Conservation (phyloP, 2,113 vertebrate genomes). For the Ptilorrhoa leucosticta region DNA sequence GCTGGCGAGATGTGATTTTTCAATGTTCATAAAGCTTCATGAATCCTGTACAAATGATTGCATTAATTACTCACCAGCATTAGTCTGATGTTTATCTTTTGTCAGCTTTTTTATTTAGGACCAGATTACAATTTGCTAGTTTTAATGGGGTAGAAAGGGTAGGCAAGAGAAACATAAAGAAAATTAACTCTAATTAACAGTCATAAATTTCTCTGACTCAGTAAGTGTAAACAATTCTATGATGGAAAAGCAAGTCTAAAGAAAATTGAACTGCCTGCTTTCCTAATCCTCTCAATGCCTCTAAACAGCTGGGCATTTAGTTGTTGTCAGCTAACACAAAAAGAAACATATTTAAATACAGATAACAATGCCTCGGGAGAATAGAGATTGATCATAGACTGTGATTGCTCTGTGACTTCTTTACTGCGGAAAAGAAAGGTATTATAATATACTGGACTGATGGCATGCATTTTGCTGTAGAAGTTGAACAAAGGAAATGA, state of each 20-base stretch:
- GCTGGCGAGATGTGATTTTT: not conserved
- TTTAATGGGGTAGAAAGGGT: not conserved
- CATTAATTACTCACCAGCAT: not conserved
- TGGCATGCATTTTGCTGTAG: not conserved
- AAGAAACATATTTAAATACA: slow-evolving; percentile 31
- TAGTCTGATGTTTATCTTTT: not conserved
- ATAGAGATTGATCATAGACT: not conserved
- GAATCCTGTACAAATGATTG: not conserved
- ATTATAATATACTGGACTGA: not conserved
- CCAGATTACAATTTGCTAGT: not conserved
- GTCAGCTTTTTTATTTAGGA: slow-evolving; percentile 6
- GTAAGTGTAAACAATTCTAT: not conserved
- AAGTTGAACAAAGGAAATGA: not conserved
- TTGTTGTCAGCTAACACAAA: not conserved
- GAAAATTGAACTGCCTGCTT: not conserved
- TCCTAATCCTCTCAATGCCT: slow-evolving; percentile 18
- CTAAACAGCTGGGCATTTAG: slow-evolving; percentile 19
- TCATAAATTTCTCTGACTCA: slow-evolving; percentile 2
- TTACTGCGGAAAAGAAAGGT: not conserved
- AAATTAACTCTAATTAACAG: slow-evolving; percentile 30
- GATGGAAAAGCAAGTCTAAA: not conserved
- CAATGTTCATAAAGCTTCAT: not conserved
- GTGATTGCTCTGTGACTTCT: not conserved
- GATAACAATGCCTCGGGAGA: not conserved
- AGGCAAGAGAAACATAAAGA: slow-evolving; percentile 7